Percentiles rank a stretch among this genome's conserved stretches.
These are phyloP conservation scores for Grus americana DNA, from an alignment of 2,113 vertebrate genomes.

Conservation along the genomic window DNA sequence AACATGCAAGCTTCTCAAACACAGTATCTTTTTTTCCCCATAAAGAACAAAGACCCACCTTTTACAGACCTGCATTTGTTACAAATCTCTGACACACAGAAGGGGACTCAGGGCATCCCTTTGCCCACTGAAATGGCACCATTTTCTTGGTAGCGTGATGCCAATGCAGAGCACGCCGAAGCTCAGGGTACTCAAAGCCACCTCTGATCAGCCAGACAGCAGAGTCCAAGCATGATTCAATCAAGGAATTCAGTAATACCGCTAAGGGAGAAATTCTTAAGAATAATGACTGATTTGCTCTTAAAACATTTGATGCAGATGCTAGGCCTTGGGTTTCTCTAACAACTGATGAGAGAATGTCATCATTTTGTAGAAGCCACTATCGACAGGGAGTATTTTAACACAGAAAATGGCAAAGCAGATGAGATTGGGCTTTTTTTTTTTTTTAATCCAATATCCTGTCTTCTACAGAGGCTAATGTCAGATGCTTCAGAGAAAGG, in stretches of 20 bases:
- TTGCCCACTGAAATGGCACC: not conserved
- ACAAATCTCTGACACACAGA: not conserved
- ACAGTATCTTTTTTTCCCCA: not conserved
- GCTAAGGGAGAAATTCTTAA: not conserved
- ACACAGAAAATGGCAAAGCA: not conserved
- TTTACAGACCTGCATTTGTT: not conserved
- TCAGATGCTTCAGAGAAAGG: conserved; percentile 15
- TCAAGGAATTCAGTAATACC: not conserved
- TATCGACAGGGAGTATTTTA: not conserved
- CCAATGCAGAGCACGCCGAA: not conserved
- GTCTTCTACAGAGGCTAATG: not conserved
- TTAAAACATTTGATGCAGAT: not conserved
- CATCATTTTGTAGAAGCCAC: not conserved
- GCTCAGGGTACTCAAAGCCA: not conserved
- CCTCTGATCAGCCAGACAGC: not conserved
- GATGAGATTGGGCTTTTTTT: not conserved
- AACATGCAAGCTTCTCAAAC: not conserved
- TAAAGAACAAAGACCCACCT: not conserved
- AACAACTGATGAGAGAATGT: not conserved
- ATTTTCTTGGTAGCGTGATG: not conserved
- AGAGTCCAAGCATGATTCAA: not conserved
- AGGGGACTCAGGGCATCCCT: not conserved
- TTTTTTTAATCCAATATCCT: not conserved
- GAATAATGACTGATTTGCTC: not conserved
- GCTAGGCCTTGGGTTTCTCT: not conserved